These are phyloP conservation scores for Frieseomelitta varia DNA, from an alignment of 1,140 invertebrate species.

Conservation along the genomic window DNA sequence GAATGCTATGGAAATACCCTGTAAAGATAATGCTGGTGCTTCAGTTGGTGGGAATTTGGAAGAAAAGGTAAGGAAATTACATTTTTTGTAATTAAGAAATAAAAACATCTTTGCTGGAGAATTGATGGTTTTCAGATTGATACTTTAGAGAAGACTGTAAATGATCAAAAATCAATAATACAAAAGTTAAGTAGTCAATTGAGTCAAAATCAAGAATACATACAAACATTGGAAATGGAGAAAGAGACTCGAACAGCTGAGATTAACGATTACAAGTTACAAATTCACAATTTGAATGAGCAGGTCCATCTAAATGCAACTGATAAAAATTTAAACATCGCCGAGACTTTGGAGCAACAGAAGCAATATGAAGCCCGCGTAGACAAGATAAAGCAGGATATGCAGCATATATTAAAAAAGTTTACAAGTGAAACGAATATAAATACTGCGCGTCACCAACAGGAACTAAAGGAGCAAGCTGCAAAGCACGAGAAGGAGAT, in stretches of 20 bases:
- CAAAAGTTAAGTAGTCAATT: slow-evolving; percentile 65
- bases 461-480: slow-evolving; percentile 64
- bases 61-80: slow-evolving; percentile 65
- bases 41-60: slow-evolving; percentile 54
- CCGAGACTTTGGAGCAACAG: slow-evolving; percentile 68
- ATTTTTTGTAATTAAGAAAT: background rate
- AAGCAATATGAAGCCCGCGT: slow-evolving; percentile 71
- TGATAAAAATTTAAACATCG: slow-evolving; percentile 65
- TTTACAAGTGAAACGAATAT: slow-evolving; percentile 68
- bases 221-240: slow-evolving; percentile 70
- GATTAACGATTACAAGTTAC: slow-evolving; percentile 71
- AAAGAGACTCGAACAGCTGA: slow-evolving; percentile 69
- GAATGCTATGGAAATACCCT: slow-evolving; percentile 59
- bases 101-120: background rate
- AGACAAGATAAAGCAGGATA: slow-evolving; percentile 76
- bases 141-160: slow-evolving; percentile 60
- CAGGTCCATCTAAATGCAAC: slow-evolving; percentile 62
- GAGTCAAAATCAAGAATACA: slow-evolving; percentile 61
- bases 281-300: slow-evolving; percentile 73
- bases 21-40: slow-evolving; percentile 21
- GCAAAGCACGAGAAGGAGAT: slow-evolving; percentile 68
- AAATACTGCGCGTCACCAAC: slow-evolving; percentile 67
- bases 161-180: slow-evolving; percentile 62
- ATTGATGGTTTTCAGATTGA: slow-evolving; percentile 59
- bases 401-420: slow-evolving; percentile 72